phyloP scores from a whole-genome alignment of 2,888 invertebrate genomes.

The Orthosia gothica region DNA sequence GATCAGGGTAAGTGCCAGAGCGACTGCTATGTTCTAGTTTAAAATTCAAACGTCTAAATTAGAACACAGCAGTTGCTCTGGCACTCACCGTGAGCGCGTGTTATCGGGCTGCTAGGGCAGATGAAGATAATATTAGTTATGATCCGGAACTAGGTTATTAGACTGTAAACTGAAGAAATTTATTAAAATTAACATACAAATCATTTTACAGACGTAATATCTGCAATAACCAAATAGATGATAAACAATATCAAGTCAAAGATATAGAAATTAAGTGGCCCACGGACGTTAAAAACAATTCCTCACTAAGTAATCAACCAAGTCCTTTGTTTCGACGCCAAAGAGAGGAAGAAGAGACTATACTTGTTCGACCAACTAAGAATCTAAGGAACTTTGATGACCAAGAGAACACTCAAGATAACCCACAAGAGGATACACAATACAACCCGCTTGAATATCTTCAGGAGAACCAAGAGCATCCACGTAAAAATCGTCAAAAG shows the following conservation, averaged over 20 bases:
- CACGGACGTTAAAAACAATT: not conserved
- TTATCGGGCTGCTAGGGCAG: not conserved
- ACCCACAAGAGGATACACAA: not conserved
- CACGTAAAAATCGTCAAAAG: not conserved
- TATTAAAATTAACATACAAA: not conserved
- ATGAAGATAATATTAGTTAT: not conserved
- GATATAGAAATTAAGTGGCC: slow-evolving; percentile 51
- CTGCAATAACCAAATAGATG: slow-evolving; percentile 41
- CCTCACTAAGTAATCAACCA: not conserved
- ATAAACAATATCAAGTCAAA: slow-evolving; percentile 32
- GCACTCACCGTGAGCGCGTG: not conserved
- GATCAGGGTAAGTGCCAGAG: too few relatives aligned
- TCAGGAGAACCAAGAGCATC: slow-evolving; percentile 3
- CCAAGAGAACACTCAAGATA: not conserved
- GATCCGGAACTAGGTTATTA: not conserved
- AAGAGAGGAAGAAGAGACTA: slow-evolving; percentile 15
- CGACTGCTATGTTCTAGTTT: too few relatives aligned
- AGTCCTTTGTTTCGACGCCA: slow-evolving; percentile 9
- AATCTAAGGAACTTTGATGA: slow-evolving; percentile 9
- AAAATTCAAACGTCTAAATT: not conserved
- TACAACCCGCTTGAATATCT: not conserved
- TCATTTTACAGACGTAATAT: slow-evolving; percentile 36
- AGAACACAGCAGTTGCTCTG: too few relatives aligned
- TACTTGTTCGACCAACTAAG: slow-evolving; percentile 29
- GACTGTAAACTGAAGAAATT: not conserved